phyloP scores from a whole-genome alignment of 2,113 vertebrate species.

The Lepisosteus oculatus region DNA sequence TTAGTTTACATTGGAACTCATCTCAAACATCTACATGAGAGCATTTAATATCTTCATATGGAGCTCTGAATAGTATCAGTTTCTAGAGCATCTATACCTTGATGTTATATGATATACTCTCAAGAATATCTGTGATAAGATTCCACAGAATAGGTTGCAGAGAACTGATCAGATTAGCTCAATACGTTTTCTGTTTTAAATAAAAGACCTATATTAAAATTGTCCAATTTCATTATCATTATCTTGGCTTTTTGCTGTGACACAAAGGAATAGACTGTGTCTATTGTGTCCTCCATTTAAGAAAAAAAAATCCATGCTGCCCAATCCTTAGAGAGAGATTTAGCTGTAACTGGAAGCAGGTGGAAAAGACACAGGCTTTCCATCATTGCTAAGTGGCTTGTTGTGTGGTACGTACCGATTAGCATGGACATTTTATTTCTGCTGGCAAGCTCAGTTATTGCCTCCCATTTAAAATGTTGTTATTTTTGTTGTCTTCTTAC shows the following conservation, averaged over 20 bases:
- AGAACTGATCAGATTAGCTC: constrained; percentile 20
- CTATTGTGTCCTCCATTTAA: not conserved
- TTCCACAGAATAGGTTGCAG: constrained; percentile 8
- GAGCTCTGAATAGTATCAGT: not conserved
- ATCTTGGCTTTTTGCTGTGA: constrained; percentile 6
- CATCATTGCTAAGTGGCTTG: constrained; percentile 14
- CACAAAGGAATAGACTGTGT: not conserved
- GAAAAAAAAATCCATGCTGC: not conserved
- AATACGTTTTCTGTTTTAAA: constrained; percentile 26
- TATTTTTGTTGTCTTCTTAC: not conserved
- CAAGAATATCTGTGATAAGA: constrained; percentile 30
- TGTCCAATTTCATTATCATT: constrained; percentile 23
- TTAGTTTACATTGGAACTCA: no score
- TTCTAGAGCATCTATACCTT: not conserved
- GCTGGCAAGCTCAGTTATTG: not conserved
- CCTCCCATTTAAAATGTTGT: not conserved
- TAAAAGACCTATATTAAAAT: constrained; percentile 36
- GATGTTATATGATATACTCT: constrained; percentile 32
- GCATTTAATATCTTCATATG: not conserved
- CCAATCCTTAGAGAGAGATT: constrained; percentile 26
- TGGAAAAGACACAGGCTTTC: constrained; percentile 18
- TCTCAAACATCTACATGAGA: no score
- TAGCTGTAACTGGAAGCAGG: constrained; percentile 20
- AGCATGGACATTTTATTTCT: constrained; percentile 16
- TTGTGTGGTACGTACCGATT: constrained; percentile 16